Evolutionary conservation across 1,140 invertebrate species (phyloP), one percentile per base, ranked within the genome.

Genomic region (Orchesella cincta): DNA sequence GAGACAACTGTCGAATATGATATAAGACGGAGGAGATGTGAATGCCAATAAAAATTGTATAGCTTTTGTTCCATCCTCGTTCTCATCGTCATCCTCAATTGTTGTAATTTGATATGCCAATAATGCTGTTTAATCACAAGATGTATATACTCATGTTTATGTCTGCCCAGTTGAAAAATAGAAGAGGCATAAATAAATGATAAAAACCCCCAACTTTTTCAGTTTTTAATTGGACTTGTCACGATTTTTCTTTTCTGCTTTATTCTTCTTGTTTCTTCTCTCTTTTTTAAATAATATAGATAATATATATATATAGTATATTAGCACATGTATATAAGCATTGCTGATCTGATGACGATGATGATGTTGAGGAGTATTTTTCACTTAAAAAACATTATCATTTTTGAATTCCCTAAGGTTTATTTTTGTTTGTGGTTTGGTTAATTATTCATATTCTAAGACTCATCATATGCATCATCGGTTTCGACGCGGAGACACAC

Each of bases 171-270:
- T n/a, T n/a, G n/a, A n/a, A n/a, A n/a, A n/a, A n/a, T n/a, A n/a
- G n/a, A n/a, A n/a, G n/a, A n/a, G n/a, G n/a, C n/a, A n/a, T n/a
- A n/a, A n/a, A n/a, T n/a, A n/a, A n/a, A n/a, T n/a, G n/a, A n/a
- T n/a, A n/a, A n/a, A n/a, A n/a, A n/a, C 33, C 54, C 74, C 57
- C 46, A 33, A 29, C 33, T 33, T 78, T 62, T 74, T 75, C 64
- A 75, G 74, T 76, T 76, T 78, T 78, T 78, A 78, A 78, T 78
- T 78, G 77, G 74, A 74, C 77, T 78, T 76, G 77, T 78, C 77
- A 78, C 77, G 77, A 78, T 71, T 78, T 31, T 76, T 73, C 75
- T 35, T 54, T 39, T 75, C 51, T 78, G 52, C 52, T 57, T 57
- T 57, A 57, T 57, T 57, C 23, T 57, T 57, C 23, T n/a, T 57